phyloP scores from a whole-genome alignment of 2,113 vertebrate genomes.

The Cyphomyrus plagiostoma region DNA sequence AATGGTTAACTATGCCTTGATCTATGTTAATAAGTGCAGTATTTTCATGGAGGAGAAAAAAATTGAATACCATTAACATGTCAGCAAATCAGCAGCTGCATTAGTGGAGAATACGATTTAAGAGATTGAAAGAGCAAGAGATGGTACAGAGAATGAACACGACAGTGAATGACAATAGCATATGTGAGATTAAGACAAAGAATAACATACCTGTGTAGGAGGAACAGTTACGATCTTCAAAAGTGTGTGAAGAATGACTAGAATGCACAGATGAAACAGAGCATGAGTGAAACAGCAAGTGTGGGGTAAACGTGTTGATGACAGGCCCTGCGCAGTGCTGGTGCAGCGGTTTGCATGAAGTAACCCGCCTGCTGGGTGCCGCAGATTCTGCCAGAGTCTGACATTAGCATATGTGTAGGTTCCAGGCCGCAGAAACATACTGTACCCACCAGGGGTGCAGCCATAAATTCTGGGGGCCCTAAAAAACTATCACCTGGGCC shows the following conservation, averaged over 20 bases:
- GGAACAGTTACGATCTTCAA: not conserved
- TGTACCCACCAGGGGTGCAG: not conserved
- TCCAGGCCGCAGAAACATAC: not conserved
- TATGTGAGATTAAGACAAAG: not conserved
- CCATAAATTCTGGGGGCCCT: not conserved
- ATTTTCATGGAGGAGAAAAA: not conserved
- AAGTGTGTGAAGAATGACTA: not conserved
- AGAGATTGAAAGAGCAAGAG: not conserved
- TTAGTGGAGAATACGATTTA: not conserved
- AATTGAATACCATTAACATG: not conserved
- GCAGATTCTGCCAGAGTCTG: not conserved
- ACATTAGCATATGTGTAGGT: not conserved
- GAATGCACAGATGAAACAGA: not conserved
- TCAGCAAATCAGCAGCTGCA: not conserved
- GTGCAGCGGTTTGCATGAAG: not conserved
- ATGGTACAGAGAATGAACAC: not conserved
- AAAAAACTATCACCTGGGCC: not conserved
- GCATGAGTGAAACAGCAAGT: not conserved
- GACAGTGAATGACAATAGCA: not conserved
- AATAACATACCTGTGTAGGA: not conserved
- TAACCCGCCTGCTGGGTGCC: not conserved
- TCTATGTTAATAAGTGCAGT: not conserved
- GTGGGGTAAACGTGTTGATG: not conserved
- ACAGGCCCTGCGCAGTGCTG: not conserved
- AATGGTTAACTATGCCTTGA: slow-evolving; percentile 1